Evolutionary conservation across 2,113 vertebrate species (phyloP).

Genomic region (Meleagris gallopavo): DNA sequence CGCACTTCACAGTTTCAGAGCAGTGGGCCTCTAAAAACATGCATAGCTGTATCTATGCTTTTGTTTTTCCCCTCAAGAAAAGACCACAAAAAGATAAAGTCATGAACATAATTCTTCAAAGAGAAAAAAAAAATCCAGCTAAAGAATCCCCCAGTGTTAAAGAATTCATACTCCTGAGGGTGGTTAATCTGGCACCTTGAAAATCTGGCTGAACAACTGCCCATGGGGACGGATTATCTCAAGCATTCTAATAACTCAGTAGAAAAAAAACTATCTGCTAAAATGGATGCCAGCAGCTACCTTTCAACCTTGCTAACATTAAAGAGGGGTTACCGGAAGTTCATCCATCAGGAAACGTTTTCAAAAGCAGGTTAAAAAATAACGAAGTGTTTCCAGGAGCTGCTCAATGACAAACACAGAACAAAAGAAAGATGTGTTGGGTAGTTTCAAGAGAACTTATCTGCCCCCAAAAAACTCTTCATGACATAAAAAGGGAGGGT

Average conservation of each 20-base stretch:
- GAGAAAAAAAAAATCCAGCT: not conserved
- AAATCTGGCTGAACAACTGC: not conserved
- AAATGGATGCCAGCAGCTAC: not conserved
- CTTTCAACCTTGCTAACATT: not conserved
- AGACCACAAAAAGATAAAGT: not conserved
- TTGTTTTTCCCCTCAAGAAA: not conserved
- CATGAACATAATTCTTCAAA: not conserved
- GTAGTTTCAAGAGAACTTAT: not conserved
- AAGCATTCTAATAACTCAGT: not conserved
- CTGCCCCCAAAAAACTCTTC: accelerated
- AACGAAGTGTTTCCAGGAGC: not conserved
- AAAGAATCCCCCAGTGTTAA: not conserved
- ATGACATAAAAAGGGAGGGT: not conserved
- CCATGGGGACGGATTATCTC: not conserved
- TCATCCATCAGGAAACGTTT: not conserved
- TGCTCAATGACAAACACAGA: not conserved
- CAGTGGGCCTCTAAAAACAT: not conserved
- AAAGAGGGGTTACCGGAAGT: not conserved
- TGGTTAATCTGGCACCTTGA: not conserved
- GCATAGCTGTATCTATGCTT: accelerated
- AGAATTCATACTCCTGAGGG: not conserved
- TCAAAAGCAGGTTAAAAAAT: not conserved
- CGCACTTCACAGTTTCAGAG: not conserved
- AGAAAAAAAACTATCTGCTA: not conserved
- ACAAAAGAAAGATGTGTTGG: not conserved